A percentile compares a stretch with the other conserved stretches of the same genome.
Evolutionary conservation across 1,140 invertebrate species (phyloP).

Genomic region (Neodiprion pinetum): DNA sequence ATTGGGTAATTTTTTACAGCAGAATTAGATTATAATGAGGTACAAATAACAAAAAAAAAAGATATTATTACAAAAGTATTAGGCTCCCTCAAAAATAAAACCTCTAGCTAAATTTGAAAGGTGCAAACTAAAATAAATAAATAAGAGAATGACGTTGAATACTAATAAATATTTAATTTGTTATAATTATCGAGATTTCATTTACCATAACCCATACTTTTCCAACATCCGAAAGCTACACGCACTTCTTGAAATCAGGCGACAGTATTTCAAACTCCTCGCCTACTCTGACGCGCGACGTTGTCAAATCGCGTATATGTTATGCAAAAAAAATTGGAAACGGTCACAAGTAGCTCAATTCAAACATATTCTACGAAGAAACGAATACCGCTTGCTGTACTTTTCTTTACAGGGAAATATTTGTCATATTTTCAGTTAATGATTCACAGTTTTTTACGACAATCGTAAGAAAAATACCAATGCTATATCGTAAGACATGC

Average conservation of each 20-base stretch:
- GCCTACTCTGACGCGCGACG: background rate
- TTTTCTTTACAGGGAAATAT: no score
- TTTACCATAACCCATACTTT: background rate
- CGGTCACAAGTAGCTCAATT: no score
- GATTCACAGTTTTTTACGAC: background rate
- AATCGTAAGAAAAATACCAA: background rate
- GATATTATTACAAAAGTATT: constrained; percentile 15
- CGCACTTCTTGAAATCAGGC: background rate
- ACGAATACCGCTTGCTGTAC: no score
- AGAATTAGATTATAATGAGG: constrained; percentile 21
- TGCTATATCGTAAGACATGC: background rate
- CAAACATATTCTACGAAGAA: no score
- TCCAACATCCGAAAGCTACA: background rate
- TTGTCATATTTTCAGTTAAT: background rate
- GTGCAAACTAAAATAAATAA: background rate
- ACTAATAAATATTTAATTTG: background rate
- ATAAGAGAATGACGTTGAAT: constrained; percentile 3
- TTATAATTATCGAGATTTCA: background rate
- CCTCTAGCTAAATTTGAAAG: background rate
- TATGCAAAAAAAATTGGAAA: background rate
- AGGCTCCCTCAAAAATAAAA: constrained; percentile 20
- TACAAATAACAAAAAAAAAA: constrained; percentile 19
- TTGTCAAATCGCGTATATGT: background rate
- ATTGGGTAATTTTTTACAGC: constrained; percentile 19
- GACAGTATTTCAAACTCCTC: background rate